A percentile compares a stretch with the other conserved stretches of the same genome.
Evolutionary conservation across 2,797 vertebrate species (phyloP).

Genomic region (Poeciliopsis paucimaculata): DNA sequence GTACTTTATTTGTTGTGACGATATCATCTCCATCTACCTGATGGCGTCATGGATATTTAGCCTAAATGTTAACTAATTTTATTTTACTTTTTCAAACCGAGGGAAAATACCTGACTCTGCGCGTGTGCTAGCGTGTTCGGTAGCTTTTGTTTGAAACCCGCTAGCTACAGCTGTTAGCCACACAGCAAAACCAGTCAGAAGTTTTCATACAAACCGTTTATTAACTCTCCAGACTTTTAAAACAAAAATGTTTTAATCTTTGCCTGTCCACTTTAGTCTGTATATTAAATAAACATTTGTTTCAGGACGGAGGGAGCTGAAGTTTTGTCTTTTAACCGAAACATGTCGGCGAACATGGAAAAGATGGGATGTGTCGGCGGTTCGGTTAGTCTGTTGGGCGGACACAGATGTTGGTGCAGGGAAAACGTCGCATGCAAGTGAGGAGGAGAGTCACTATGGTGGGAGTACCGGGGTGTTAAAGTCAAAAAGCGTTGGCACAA

Average conservation of each 20-base stretch:
- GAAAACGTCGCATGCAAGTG: conserved; percentile 63
- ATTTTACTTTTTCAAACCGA: background rate
- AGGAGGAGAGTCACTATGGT: conserved; percentile 33
- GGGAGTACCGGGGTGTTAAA: conserved; percentile 27
- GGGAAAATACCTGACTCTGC: background rate
- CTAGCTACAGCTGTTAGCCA: background rate
- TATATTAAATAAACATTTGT: background rate
- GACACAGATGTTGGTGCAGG: conserved; percentile 55
- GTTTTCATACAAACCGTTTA: background rate
- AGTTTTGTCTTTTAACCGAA: background rate
- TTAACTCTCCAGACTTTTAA: background rate
- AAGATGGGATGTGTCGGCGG: conserved; percentile 13
- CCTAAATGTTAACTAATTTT: background rate
- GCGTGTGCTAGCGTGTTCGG: background rate
- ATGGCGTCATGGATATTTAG: background rate
- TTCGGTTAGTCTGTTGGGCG: conserved; percentile 8
- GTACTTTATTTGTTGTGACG: background rate
- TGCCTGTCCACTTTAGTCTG: background rate
- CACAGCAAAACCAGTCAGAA: background rate
- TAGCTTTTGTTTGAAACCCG: background rate
- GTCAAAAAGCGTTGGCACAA: background rate
- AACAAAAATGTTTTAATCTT: background rate
- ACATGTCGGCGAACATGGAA: background rate
- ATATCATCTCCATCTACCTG: background rate
- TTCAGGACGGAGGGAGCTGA: background rate